Conservation (phyloP, 2,113 vertebrate genomes). For the Muntiacus reevesi region DNA sequence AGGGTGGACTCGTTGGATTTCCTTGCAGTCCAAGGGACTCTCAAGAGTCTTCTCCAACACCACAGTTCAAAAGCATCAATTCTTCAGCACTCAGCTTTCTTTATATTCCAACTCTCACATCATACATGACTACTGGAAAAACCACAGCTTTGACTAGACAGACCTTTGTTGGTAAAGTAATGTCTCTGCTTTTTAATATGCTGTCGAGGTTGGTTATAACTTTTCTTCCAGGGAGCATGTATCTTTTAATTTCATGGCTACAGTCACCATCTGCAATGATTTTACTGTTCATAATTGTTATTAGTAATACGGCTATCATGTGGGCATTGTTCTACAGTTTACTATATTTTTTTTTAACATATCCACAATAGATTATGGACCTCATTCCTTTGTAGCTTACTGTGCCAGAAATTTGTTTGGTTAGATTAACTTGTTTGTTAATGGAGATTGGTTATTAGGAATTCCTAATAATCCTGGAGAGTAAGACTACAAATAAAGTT, state of each 20-base stretch:
- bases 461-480: constrained; percentile 21
- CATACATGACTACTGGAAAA: neutral
- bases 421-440: constrained; percentile 1
- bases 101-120: neutral
- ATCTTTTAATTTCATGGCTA: neutral
- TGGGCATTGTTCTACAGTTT: neutral
- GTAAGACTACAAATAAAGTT: constrained; percentile 11
- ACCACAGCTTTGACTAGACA: neutral
- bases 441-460: neutral
- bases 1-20: neutral
- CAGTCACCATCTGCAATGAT: neutral
- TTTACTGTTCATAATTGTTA: neutral
- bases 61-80: neutral
- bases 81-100: neutral
- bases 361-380: neutral
- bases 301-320: neutral
- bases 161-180: neutral
- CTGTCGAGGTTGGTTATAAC: neutral
- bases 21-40: neutral
- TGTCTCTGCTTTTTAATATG: neutral
- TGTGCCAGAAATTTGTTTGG: neutral
- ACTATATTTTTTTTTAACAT: neutral
- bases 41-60: neutral
- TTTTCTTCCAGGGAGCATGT: neutral
- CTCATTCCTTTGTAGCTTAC: neutral